These are phyloP conservation scores for Pristionchus arcanus DNA, from an alignment of 2,888 invertebrate genomes.

Conservation along the genomic window DNA sequence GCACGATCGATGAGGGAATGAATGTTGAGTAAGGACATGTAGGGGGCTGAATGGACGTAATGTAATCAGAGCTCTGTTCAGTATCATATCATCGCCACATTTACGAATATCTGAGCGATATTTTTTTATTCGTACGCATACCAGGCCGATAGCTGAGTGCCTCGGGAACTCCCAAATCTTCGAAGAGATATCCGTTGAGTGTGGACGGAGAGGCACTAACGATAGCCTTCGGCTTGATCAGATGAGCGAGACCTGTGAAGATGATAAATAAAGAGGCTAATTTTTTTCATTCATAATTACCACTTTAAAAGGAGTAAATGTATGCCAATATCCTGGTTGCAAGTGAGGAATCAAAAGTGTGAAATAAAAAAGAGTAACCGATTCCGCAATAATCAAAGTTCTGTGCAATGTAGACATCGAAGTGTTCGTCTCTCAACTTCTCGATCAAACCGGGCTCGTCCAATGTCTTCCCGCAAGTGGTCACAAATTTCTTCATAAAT, in stretches of 20 bases:
- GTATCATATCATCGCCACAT: not conserved
- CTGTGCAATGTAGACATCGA: slow-evolving; percentile 7
- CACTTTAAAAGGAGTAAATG: too few relatives aligned
- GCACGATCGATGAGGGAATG: slow-evolving; percentile 36
- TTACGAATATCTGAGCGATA: not conserved
- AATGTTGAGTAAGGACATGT: slow-evolving; percentile 8
- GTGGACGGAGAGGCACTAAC: not conserved
- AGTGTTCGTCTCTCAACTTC: not conserved
- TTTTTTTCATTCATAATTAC: too few relatives aligned
- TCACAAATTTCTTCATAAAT: not conserved
- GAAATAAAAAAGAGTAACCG: not conserved
- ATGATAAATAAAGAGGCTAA: not conserved
- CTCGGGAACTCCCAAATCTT: not conserved
- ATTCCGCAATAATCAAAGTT: slow-evolving; percentile 32
- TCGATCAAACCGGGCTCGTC: slow-evolving; percentile 25
- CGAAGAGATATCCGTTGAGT: not conserved
- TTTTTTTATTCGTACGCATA: not conserved
- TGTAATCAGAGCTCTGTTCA: not conserved
- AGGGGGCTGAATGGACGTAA: not conserved
- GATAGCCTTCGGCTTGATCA: not conserved
- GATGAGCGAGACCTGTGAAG: not conserved
- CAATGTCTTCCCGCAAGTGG: not conserved
- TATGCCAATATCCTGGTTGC: too few relatives aligned
- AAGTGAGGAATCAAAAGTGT: too few relatives aligned
- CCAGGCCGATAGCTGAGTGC: not conserved